Evolutionary conservation across 2,113 vertebrate species (phyloP).

Genomic region (Terrapene triunguis): DNA sequence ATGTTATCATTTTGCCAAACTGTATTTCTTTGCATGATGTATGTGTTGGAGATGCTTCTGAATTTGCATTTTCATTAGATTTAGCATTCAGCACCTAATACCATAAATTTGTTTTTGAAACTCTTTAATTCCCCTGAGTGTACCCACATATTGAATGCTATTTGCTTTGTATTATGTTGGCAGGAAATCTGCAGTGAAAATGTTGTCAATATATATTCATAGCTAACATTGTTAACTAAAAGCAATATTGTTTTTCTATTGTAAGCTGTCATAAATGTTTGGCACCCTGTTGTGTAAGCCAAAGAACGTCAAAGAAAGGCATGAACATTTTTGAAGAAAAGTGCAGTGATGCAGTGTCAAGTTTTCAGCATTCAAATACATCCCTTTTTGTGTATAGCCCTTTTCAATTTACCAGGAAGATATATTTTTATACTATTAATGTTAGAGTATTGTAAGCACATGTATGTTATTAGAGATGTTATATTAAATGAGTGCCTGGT

Average conservation of each 20-base stretch:
- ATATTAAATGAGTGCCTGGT: neutral
- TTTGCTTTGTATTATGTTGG: constrained; percentile 85
- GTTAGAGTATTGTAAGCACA: constrained; percentile 40
- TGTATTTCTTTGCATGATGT: constrained; percentile 67
- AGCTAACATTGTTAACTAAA: constrained; percentile 88
- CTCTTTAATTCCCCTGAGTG: constrained; percentile 80
- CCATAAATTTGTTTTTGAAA: constrained; percentile 85
- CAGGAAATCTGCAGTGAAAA: constrained; percentile 80
- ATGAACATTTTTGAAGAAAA: constrained; percentile 66
- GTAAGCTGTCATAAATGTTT: constrained; percentile 82
- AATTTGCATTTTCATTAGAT: constrained; percentile 86
- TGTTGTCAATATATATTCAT: constrained; percentile 87
- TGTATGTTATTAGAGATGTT: constrained; percentile 1
- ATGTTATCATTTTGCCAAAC: constrained; percentile 76
- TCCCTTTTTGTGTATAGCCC: constrained; percentile 41
- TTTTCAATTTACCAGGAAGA: constrained; percentile 32
- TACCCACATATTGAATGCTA: constrained; percentile 82
- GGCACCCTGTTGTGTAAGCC: constrained; percentile 79
- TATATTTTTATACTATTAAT: constrained; percentile 54
- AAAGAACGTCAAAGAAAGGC: constrained; percentile 77
- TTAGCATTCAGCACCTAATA: constrained; percentile 82
- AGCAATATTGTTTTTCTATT: constrained; percentile 87
- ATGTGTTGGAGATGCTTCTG: constrained; percentile 47
- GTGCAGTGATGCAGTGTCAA: constrained; percentile 70
- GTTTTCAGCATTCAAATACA: constrained; percentile 63